Conservation (phyloP, 2,888 invertebrate genomes). For the Orgyia antiqua region DNA sequence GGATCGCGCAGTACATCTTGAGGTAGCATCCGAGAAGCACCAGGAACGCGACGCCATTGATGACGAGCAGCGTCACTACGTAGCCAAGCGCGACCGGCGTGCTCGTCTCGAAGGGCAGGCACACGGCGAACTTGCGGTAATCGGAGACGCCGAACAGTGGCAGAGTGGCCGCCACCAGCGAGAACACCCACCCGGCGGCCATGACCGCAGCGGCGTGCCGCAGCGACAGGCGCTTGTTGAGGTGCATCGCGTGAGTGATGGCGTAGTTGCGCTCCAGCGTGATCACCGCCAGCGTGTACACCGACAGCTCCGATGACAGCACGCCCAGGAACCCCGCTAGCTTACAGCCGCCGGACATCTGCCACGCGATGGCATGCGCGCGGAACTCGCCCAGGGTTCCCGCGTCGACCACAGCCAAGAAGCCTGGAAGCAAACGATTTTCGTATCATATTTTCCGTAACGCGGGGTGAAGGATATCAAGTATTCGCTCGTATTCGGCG, state of each 20-base stretch:
- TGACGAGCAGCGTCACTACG: conserved; percentile 92
- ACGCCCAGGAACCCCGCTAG: conserved; percentile 97
- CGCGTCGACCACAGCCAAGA: conserved; percentile 96
- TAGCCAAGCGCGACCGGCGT: conserved; percentile 89
- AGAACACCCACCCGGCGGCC: conserved; percentile 95
- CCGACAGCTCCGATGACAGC: conserved; percentile 94
- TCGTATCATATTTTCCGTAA: background rate
- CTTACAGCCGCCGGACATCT: conserved; percentile 95
- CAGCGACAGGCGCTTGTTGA: conserved; percentile 94
- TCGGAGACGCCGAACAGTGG: conserved; percentile 95
- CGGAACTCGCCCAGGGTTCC: conserved; percentile 97
- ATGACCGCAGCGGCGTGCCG: conserved; percentile 95
- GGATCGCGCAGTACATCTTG: conserved; percentile 98
- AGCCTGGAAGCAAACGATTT: conserved; percentile 80
- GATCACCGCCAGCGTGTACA: conserved; percentile 97
- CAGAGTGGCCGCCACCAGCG: conserved; percentile 90
- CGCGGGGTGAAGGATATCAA: too few species aligned
- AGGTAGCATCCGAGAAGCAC: conserved; percentile 97
- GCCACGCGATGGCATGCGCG: conserved; percentile 98
- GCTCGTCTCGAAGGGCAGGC: conserved; percentile 95
- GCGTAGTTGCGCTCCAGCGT: conserved; percentile 97
- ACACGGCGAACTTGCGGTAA: conserved; percentile 97
- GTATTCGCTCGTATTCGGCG: too few species aligned
- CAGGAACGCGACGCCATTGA: conserved; percentile 95
- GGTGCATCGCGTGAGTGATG: conserved; percentile 98